Evolutionary conservation across 1,140 invertebrate species (phyloP).

Genomic region (Calephelis virginiensis): DNA sequence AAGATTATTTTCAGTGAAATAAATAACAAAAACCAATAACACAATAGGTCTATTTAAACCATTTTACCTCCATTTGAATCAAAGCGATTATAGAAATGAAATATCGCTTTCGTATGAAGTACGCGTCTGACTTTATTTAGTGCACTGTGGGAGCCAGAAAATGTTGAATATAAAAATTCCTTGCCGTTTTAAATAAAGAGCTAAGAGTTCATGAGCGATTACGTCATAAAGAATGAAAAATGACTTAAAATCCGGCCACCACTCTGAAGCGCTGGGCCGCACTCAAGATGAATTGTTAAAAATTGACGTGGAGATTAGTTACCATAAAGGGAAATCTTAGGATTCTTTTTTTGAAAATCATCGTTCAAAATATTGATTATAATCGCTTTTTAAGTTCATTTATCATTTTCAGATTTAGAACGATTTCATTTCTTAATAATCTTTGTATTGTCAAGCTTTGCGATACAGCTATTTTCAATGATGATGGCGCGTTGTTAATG

Average conservation of each 20-base stretch:
- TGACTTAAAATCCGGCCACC: slow-evolving; percentile 58
- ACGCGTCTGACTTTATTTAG: slow-evolving; percentile 12
- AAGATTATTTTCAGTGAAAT: no score
- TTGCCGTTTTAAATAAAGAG: slow-evolving; percentile 63
- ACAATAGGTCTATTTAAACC: no score
- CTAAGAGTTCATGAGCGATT: slow-evolving; percentile 66
- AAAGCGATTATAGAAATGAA: neutral
- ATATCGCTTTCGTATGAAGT: neutral
- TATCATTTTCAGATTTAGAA: no score
- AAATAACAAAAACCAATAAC: no score
- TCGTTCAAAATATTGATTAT: neutral
- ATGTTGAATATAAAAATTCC: slow-evolving; percentile 62
- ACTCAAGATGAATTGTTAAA: slow-evolving; percentile 66
- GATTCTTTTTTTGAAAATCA: neutral
- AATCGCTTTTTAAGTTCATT: neutral
- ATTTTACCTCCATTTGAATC: no score
- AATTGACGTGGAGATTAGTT: slow-evolving; percentile 43
- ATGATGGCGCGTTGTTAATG: no score
- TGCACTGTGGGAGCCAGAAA: slow-evolving; percentile 45
- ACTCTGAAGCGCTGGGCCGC: slow-evolving; percentile 42
- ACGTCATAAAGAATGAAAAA: slow-evolving; percentile 67
- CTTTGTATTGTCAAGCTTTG: no score
- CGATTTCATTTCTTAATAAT: no score
- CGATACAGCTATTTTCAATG: no score
- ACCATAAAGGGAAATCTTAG: neutral